phyloP scores from a whole-genome alignment of 2,797 vertebrate species.

The Hephaestus fuliginosus region DNA sequence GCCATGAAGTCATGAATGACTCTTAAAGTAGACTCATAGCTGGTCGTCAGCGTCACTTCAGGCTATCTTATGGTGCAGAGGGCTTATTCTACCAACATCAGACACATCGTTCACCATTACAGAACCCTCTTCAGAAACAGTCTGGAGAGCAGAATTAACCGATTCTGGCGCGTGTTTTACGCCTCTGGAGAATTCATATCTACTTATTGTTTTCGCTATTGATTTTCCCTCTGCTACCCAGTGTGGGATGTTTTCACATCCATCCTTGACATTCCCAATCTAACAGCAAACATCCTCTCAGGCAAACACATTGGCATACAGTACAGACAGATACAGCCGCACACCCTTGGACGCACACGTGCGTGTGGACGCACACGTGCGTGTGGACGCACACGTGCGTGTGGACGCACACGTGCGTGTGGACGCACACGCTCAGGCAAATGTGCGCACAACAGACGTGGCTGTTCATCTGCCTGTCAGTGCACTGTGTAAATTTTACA shows the following conservation, averaged over 20 bases:
- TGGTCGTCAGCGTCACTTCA: slow-evolving; percentile 15
- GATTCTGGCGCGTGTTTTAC: slow-evolving; percentile 39
- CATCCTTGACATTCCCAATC: slow-evolving; percentile 59
- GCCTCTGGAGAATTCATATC: slow-evolving; percentile 59
- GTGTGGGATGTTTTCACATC: slow-evolving; percentile 59
- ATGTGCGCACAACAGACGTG: slow-evolving; percentile 53
- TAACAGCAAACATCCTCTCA: slow-evolving; percentile 39
- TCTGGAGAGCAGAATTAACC: slow-evolving; percentile 25
- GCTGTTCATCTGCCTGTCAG: slow-evolving; percentile 83
- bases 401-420: neutral
- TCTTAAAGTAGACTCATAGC: slow-evolving; percentile 36
- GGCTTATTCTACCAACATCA: slow-evolving; percentile 23
- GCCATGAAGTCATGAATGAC: slow-evolving; percentile 64
- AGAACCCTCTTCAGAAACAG: slow-evolving; percentile 28
- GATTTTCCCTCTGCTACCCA: slow-evolving; percentile 56
- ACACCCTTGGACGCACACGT: slow-evolving; percentile 16
- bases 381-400: slow-evolving; percentile 19
- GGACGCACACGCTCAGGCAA: slow-evolving; percentile 15
- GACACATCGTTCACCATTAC: slow-evolving; percentile 26
- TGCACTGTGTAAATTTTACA: slow-evolving; percentile 91
- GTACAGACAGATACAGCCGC: slow-evolving; percentile 23
- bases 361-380: slow-evolving; percentile 23
- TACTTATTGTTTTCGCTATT: slow-evolving; percentile 68
- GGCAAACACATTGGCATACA: slow-evolving; percentile 35
- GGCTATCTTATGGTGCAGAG: neutral